A percentile compares a stretch with the other conserved stretches of the same genome.
Conservation (phyloP, 2,113 vertebrate genomes). For the Bettongia penicillata region DNA sequence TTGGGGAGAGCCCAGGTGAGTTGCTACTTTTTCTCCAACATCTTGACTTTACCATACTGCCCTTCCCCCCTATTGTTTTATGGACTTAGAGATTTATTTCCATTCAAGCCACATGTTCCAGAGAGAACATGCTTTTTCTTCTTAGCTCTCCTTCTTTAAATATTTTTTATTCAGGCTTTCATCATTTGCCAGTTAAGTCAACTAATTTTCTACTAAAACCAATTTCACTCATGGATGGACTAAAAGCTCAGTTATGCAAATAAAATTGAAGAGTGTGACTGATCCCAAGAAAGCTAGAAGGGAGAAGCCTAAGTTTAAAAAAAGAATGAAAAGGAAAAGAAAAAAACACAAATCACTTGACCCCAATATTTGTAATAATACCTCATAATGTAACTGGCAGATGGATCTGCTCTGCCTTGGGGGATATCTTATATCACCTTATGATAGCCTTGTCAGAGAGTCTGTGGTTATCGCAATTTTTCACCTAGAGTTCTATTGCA, state of each 20-base stretch:
- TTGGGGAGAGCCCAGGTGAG: too few relatives aligned
- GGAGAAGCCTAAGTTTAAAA: not conserved
- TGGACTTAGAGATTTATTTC: not conserved
- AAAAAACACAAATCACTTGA: not conserved
- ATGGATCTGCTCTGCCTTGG: not conserved
- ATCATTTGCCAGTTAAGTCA: slow-evolving; percentile 86
- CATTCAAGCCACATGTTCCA: not conserved
- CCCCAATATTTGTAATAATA: not conserved
- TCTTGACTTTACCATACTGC: too few relatives aligned
- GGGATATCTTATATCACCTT: not conserved
- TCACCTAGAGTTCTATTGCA: not conserved
- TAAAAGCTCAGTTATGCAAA: slow-evolving; percentile 82
- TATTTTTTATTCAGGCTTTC: slow-evolving; percentile 77
- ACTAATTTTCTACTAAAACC: slow-evolving; percentile 86
- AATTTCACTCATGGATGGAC: slow-evolving; percentile 86
- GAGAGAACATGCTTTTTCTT: not conserved
- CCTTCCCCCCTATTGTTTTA: not conserved
- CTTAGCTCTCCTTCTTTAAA: slow-evolving; percentile 66
- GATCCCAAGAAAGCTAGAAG: not conserved
- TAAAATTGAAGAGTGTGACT: slow-evolving; percentile 76
- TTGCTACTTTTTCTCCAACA: too few relatives aligned
- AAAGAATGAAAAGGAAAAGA: not conserved
- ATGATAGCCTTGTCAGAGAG: not conserved
- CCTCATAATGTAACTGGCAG: not conserved
- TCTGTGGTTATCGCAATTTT: fast-evolving